Evolutionary conservation across 2,113 vertebrate species (phyloP).

Genomic region (Geothlypis trichas): DNA sequence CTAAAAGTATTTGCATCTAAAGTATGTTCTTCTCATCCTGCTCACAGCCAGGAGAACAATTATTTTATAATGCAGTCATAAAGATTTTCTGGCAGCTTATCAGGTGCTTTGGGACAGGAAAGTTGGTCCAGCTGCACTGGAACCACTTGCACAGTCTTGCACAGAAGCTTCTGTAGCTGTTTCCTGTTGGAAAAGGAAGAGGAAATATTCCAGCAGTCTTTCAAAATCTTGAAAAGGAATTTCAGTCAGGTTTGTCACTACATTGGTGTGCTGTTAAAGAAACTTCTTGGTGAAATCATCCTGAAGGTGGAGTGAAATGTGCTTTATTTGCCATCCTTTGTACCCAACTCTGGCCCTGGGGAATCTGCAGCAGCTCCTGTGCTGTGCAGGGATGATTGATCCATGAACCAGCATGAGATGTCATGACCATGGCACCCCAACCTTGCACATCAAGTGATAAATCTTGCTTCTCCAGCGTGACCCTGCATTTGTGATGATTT

Average conservation of each 20-base stretch:
- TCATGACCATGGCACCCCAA: not conserved
- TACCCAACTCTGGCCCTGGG: rapidly evolving
- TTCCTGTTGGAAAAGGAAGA: not conserved
- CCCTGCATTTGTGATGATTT: not conserved
- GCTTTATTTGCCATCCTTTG: not conserved
- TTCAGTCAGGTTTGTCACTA: not conserved
- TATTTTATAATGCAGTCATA: not conserved
- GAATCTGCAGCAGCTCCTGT: not conserved
- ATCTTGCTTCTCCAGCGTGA: not conserved
- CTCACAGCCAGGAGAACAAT: not conserved
- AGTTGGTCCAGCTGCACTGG: not conserved
- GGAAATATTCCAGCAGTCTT: not conserved
- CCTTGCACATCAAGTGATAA: not conserved
- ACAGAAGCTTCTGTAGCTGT: not conserved
- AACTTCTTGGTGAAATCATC: not conserved
- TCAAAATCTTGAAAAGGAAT: not conserved
- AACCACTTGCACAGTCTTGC: not conserved
- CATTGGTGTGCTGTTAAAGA: not conserved
- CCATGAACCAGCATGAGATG: not conserved
- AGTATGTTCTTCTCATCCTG: not conserved
- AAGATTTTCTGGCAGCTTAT: not conserved
- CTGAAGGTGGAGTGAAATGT: not conserved
- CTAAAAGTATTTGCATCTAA: not conserved
- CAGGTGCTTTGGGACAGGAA: not conserved
- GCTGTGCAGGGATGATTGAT: not conserved